phyloP scores from a whole-genome alignment of 2,888 invertebrate species.

The Epistrophe grossulariae region DNA sequence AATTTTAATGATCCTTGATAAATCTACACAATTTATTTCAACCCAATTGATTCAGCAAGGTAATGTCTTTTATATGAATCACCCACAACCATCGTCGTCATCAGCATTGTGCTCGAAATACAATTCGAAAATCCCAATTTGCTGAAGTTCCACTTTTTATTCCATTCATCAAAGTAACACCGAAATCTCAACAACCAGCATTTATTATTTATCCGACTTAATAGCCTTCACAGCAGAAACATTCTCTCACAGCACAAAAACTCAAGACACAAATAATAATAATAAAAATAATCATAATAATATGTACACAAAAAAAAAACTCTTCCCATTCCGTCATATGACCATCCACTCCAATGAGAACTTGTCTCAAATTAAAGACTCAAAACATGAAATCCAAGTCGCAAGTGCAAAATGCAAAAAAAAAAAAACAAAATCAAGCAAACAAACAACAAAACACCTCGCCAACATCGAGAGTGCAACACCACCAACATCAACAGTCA shows the following conservation, averaged over 20 bases:
- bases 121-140: slow-evolving; percentile 26
- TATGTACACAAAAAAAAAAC: slow-evolving; percentile 24
- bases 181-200: slow-evolving; percentile 64
- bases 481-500: slow-evolving; percentile 41
- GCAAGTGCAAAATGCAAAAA: not conserved
- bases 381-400: slow-evolving; percentile 71
- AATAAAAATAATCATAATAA: slow-evolving; percentile 1
- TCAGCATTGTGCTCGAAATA: slow-evolving; percentile 17
- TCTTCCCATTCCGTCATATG: slow-evolving; percentile 74
- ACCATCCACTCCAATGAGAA: slow-evolving; percentile 73
- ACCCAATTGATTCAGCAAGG: too few relatives aligned
- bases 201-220: slow-evolving; percentile 58
- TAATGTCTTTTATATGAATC: not conserved
- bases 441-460: slow-evolving; percentile 57
- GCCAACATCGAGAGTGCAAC: slow-evolving; percentile 64
- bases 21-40: too few relatives aligned
- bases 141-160: slow-evolving; percentile 34
- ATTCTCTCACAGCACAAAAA: slow-evolving; percentile 69
- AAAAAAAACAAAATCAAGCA: slow-evolving; percentile 12
- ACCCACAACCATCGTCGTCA: slow-evolving; percentile 35
- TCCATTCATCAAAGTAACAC: slow-evolving; percentile 64
- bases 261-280: slow-evolving; percentile 4
- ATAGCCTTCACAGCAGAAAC: slow-evolving; percentile 71
- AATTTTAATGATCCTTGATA: too few relatives aligned
- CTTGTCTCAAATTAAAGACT: slow-evolving; percentile 72